Evolutionary conservation across 2,113 vertebrate genomes (phyloP), one percentile per base, ranked within the genome.

Genomic region (Triplophysa tibetana): DNA sequence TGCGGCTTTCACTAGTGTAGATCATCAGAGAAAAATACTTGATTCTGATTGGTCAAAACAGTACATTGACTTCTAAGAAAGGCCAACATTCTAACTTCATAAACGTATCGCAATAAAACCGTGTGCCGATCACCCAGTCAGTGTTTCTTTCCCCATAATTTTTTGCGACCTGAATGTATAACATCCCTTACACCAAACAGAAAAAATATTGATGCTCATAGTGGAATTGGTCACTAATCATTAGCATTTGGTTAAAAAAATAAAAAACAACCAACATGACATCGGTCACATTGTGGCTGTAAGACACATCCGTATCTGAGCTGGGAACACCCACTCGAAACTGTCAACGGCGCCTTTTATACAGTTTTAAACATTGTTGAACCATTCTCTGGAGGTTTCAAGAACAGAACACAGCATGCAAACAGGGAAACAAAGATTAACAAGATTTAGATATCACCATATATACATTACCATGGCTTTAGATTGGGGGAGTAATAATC

Each of bases 401-500:
- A 41, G 26, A 70, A 24, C 50, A 70, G 45, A 82, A 64, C 78
- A 75, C 66, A 56, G 77, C 83, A 84, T 84, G 83, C 83, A 82
- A 52, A 72, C 45, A 38, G 75, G 21, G 74, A 79, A 79, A 70
- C n/a, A 58, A 68, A 58, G 19, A 63, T 81, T 54, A 76, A 52
- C 48, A 10, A 54, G 72, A 77, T 79, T 69, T 81, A 61, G 58
- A 75, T 29, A 19, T 84, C 63, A 84, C 70, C 64, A 79, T 48
- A 70, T 75, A 81, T 60, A 81, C 70, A 78, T 64, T 50, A 81
- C 21, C 68, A 77, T 80, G 80, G 73, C 62, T 65, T 75, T 63
- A 65, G 21, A 72, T 14, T 48, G 41, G 81, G 87, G 79, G 6
- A 84, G 82, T 87, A 88, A 86, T 82, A 8, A n/a, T n/a, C n/a